Base-by-base conservation (phyloP, 2,888 invertebrate species). In the Caenorhabditis uteleia region DNA sequence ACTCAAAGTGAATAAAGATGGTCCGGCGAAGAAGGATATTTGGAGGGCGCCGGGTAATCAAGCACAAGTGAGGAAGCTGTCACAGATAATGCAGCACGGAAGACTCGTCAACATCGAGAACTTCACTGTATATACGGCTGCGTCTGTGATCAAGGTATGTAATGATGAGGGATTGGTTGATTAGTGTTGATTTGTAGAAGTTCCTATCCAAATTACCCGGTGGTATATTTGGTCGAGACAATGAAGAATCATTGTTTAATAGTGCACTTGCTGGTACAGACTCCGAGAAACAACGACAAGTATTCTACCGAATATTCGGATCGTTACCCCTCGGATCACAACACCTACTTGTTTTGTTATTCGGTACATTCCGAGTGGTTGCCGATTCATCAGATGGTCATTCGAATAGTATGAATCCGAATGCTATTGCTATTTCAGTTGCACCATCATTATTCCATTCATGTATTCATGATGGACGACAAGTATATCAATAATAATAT, bases 391-490 rank as follows among this genome's bases (percentile, higher is more conserved):
- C 92, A 79, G 91, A 91, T 75, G 89, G 90, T 85, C 91, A 91
- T 79, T 89, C 90, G 80, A 93, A 93, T 51, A 92, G 92, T 77
- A 94, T 94, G 94, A 91, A 91, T 77, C 91, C 93, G 77, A 93
- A 94, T 86, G 93, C 94, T 38, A 87, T 95, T 75, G 93, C 93
- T 69, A 93, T 95, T 80, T 92, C 92, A 36, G 94, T 94, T 45
- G 94, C 94, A 50, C 94, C 94, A 21, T 93, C 93, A 78, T 92
- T 95, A 86, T 94, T 95, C 87, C 93, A 93, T 86, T 91, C 92
- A 75, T 94, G 94, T 87, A 93, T 94, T 81, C 91, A 91, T 81
- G 92, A 93, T 85, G 93, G 93, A 68, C 73, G 79, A 51, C 91
- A 93, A 87, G 83, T 83, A 36, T 10, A 20, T 47, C 39, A 27